phyloP scores from a whole-genome alignment of 2,888 invertebrate species.

The Drosophila niveifrons region DNA sequence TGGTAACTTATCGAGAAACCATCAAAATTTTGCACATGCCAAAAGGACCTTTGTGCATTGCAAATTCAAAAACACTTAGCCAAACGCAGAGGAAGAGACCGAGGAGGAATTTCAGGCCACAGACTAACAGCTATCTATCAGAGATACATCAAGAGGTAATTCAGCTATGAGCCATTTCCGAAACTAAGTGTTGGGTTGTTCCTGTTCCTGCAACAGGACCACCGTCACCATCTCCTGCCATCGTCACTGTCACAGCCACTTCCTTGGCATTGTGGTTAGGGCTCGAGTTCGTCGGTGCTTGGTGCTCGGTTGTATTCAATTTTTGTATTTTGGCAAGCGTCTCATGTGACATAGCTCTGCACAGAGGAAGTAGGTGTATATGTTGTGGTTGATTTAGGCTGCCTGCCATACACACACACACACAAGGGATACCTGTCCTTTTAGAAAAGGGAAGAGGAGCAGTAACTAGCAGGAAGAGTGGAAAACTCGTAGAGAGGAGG shows the following conservation, averaged over 20 bases:
- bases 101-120: slow-evolving; percentile 15
- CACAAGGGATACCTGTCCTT: slow-evolving; percentile 41
- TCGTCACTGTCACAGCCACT: slow-evolving; percentile 42
- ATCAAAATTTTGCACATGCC: slow-evolving; percentile 56
- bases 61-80: slow-evolving; percentile 65
- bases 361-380: slow-evolving; percentile 84
- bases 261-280: slow-evolving; percentile 71
- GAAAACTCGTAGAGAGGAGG: slow-evolving; percentile 19
- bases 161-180: slow-evolving; percentile 66
- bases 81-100: not conserved
- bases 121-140: slow-evolving; percentile 47
- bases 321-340: slow-evolving; percentile 59
- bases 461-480: not conserved
- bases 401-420: slow-evolving; percentile 32
- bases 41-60: slow-evolving; percentile 56
- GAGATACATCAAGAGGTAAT: slow-evolving; percentile 42
- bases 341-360: slow-evolving; percentile 67
- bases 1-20: slow-evolving; percentile 61
- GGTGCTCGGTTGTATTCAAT: slow-evolving; percentile 27
- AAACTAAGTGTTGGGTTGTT: slow-evolving; percentile 59
- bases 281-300: slow-evolving; percentile 6
- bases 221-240: not conserved
- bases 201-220: slow-evolving; percentile 43
- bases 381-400: slow-evolving; percentile 84
- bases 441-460: not conserved